Evolutionary conservation across 2,113 vertebrate genomes (phyloP).

Genomic region (Crotalus horridus): DNA sequence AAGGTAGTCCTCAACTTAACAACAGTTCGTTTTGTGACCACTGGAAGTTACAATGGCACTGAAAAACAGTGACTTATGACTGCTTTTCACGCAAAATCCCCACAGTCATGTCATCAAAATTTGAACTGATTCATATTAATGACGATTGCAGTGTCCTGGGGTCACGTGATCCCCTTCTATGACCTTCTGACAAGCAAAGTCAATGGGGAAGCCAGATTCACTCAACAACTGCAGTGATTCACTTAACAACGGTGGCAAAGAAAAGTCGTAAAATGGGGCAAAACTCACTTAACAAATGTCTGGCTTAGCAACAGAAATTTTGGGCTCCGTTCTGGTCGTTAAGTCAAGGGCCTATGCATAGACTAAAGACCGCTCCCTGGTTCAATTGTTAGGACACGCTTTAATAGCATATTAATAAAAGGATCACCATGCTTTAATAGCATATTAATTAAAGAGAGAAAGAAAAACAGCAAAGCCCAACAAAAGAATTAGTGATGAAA

Average conservation of each 20-base stretch:
- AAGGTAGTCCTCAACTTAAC: not conserved
- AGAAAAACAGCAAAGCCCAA: not conserved
- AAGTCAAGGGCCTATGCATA: not conserved
- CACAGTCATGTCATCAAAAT: not conserved
- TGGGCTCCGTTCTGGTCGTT: not conserved
- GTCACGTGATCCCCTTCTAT: not conserved
- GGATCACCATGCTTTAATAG: not conserved
- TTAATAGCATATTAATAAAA: conserved; percentile 4
- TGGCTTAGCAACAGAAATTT: not conserved
- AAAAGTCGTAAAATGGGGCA: not conserved
- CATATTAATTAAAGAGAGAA: not conserved
- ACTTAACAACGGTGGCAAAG: not conserved
- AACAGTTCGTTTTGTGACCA: not conserved
- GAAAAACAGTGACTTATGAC: not conserved
- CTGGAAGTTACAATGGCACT: not conserved
- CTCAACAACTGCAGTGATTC: too few species aligned
- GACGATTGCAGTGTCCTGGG: not conserved
- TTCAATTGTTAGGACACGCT: not conserved
- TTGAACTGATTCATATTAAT: not conserved
- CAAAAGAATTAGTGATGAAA: not conserved
- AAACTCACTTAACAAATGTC: not conserved
- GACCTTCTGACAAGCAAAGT: too few species aligned
- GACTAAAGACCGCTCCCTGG: not conserved
- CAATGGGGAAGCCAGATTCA: too few species aligned
- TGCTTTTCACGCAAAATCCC: not conserved